Conservation (phyloP, 2,888 invertebrate species). For the Dasypolia templi region DNA sequence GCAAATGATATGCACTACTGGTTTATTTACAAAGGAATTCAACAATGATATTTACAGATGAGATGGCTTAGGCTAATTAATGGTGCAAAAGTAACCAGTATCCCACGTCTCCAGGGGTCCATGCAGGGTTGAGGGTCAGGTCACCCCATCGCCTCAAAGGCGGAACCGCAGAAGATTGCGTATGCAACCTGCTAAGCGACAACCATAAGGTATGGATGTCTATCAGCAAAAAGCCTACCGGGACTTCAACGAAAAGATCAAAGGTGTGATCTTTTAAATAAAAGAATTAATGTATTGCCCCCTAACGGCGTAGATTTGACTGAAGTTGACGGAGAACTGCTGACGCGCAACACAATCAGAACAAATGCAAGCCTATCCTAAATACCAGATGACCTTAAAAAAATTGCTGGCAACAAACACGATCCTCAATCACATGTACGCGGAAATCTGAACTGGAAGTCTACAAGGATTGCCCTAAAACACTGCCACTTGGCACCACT, state of each 20-base stretch:
- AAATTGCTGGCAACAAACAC: conserved; percentile 41
- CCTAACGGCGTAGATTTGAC: conserved; percentile 28
- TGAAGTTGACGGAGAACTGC: conserved; percentile 45
- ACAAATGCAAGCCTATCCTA: conserved; percentile 23
- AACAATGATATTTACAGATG: conserved; percentile 36
- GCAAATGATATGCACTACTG: conserved; percentile 17
- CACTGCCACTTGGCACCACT: background rate
- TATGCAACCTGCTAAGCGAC: conserved; percentile 18
- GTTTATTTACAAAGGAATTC: conserved; percentile 36
- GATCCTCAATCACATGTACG: conserved; percentile 1
- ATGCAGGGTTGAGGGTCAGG: conserved; percentile 46
- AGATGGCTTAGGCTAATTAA: conserved; percentile 24
- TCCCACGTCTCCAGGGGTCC: conserved; percentile 37
- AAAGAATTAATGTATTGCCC: conserved; percentile 5
- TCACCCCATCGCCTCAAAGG: conserved; percentile 46
- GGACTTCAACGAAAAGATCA: conserved; percentile 21
- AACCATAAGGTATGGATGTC: background rate
- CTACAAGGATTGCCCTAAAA: background rate
- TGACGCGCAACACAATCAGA: conserved; percentile 39
- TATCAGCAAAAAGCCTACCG: conserved; percentile 21
- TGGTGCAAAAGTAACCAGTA: conserved; percentile 47
- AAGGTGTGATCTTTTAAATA: background rate
- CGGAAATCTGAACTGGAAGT: background rate
- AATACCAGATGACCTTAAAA: conserved; percentile 35
- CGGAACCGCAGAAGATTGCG: conserved; percentile 34